Base-by-base conservation (phyloP, 2,113 vertebrate species). In the Callipepla californica region DNA sequence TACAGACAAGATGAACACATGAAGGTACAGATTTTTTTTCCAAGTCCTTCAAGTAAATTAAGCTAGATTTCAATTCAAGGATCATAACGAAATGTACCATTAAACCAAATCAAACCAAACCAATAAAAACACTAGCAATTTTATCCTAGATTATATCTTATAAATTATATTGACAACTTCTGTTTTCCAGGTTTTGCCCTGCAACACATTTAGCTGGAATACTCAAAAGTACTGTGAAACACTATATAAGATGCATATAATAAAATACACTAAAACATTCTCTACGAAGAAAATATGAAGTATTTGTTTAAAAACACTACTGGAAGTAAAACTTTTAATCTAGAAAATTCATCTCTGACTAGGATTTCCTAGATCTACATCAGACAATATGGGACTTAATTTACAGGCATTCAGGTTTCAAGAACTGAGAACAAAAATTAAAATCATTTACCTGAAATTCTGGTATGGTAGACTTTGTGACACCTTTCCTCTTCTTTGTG, bases 381-480 rank as follows among this genome's bases (percentile, higher is more conserved):
- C 50, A 89, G 32, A 92, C 74, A 95, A 23, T n/a, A 50, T 68
- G 93, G n/a, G 26, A 96, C 15, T 94, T 84, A 89, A 4, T 95
- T 26, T 30, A 79, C 48, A 96, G 44, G 91, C 72, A 95, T 73
- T 95, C 57, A 75, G 75, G 92, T 36, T 86, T 89, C 73, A 95
- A 96, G 68, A 36, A 11, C 26, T 75, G 86, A 57, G 91, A 93
- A 96, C 38, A 95, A 95, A 94, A 95, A 89, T 44, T 69, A 73
- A 96, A 95, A 92, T 36, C 68, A 93, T 90, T 98, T 98, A 99
- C 99, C 98, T 99, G 98, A 97, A 99, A 99, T 87, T 98, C 97
- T 93, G 99, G 98, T 89, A 98, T 95, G 88, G 96, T 44, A 82
- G 98, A 90, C 80, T 98, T 98, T 80, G 95, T 94, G 94, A 97